Percentiles rank a stretch among this genome's conserved stretches.
These are phyloP conservation scores for Corella eumyota DNA, from an alignment of 23 tunicate species.

Conservation along the genomic window DNA sequence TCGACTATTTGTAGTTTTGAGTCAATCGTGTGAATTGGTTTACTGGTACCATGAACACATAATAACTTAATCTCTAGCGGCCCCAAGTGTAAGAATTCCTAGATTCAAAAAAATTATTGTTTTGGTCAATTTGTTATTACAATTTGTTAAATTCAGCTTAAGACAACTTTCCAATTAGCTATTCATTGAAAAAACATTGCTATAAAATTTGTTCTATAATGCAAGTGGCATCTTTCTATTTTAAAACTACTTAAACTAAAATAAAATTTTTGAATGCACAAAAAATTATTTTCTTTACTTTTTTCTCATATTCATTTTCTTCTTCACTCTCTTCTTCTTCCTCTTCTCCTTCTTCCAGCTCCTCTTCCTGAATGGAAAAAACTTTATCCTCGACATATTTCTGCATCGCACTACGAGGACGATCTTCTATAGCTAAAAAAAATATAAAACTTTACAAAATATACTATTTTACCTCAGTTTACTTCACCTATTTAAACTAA, in stretches of 20 bases:
- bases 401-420: conserved; percentile 73
- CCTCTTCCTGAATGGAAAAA: conserved; percentile 27
- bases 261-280: too few relatives aligned
- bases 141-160: too few relatives aligned
- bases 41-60: conserved; percentile 57
- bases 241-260: too few relatives aligned
- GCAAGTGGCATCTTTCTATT: too few relatives aligned
- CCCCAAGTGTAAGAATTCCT: conserved; percentile 81
- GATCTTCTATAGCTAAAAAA: conserved; percentile 30
- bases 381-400: conserved; percentile 59
- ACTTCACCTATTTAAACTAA: too few relatives aligned
- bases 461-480: too few relatives aligned
- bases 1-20: conserved; percentile 53
- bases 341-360: conserved; percentile 25
- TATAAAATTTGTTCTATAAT: too few relatives aligned
- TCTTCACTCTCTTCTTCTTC: conserved; percentile 25
- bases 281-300: too few relatives aligned
- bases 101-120: not conserved
- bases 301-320: conserved; percentile 13
- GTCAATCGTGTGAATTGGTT: conserved; percentile 65
- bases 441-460: not conserved
- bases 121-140: too few relatives aligned
- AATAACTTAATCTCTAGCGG: conserved; percentile 72
- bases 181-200: too few relatives aligned
- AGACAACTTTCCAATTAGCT: too few relatives aligned